phyloP scores from a whole-genome alignment of 2,797 vertebrate genomes.

The Lepilemur septentrionalis region DNA sequence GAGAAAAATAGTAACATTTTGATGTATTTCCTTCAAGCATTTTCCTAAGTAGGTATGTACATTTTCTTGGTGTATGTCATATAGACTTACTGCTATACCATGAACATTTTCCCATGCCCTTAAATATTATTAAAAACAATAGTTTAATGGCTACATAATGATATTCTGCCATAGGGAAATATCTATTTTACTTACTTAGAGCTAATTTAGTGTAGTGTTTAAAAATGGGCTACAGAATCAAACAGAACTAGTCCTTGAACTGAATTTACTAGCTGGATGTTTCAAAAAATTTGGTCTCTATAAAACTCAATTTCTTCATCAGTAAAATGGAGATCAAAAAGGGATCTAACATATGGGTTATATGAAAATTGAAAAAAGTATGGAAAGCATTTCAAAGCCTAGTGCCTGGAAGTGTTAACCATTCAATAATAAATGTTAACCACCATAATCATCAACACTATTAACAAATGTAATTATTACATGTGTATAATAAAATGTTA shows the following conservation, averaged over 20 bases:
- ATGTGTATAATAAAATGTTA: neutral
- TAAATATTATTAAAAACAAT: neutral
- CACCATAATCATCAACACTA: neutral
- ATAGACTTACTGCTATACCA: neutral
- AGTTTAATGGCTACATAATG: neutral
- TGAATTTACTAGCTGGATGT: neutral
- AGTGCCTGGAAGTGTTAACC: neutral
- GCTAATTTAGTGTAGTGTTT: neutral
- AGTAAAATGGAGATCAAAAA: neutral
- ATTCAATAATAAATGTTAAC: neutral
- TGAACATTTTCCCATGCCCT: neutral
- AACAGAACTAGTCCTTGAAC: neutral
- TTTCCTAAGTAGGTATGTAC: neutral
- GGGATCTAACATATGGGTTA: neutral
- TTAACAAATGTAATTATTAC: neutral
- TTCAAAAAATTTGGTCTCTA: neutral
- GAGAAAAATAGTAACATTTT: conserved; percentile 27
- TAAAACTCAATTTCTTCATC: neutral
- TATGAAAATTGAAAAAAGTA: neutral
- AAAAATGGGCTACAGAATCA: neutral
- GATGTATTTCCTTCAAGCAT: neutral
- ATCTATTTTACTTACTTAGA: neutral
- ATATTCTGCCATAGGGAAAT: neutral
- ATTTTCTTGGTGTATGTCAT: neutral
- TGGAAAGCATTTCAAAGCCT: neutral